Percentiles rank a stretch among this genome's conserved stretches.
These are phyloP conservation scores for Steinernema feltiae DNA, from an alignment of 1,140 invertebrate genomes.

Conservation along the genomic window DNA sequence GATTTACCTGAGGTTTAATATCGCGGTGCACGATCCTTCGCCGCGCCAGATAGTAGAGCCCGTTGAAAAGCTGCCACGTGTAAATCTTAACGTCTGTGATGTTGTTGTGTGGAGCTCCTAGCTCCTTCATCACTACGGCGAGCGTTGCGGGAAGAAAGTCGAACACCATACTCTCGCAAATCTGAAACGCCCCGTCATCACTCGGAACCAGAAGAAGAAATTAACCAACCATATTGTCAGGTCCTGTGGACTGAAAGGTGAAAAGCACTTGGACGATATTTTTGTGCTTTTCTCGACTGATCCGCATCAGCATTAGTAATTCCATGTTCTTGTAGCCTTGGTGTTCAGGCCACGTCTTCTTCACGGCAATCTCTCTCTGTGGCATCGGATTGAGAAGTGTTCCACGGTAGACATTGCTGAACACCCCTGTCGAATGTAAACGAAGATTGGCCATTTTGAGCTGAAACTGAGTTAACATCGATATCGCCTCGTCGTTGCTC, in stretches of 20 bases:
- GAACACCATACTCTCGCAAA: conserved; percentile 46
- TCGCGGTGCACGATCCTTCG: conserved; percentile 6
- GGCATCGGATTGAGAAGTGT: conserved; percentile 21
- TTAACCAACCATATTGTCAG: conserved; percentile 14
- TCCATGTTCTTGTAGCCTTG: conserved; percentile 38
- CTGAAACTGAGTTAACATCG: conserved; percentile 5
- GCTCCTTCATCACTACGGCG: conserved; percentile 19
- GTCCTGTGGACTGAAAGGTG: conserved; percentile 36
- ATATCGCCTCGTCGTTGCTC: background rate
- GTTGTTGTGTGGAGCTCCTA: conserved; percentile 17
- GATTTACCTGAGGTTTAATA: conserved; percentile 18
- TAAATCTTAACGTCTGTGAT: conserved; percentile 46
- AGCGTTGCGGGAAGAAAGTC: conserved; percentile 44
- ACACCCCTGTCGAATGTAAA: conserved; percentile 35
- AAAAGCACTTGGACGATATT: conserved; percentile 48
- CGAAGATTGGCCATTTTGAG: conserved; percentile 37
- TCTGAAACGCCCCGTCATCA: conserved; percentile 21
- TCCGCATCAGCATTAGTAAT: conserved; percentile 31
- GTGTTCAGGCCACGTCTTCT: conserved; percentile 45
- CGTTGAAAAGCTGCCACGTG: conserved; percentile 50
- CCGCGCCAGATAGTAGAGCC: conserved; percentile 37
- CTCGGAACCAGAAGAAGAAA: background rate
- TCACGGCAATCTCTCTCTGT: conserved; percentile 40
- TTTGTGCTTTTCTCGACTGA: conserved; percentile 34
- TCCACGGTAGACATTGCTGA: conserved; percentile 38